Evolutionary conservation across 2,113 vertebrate species (phyloP).

Genomic region (Pterocles orientalis): DNA sequence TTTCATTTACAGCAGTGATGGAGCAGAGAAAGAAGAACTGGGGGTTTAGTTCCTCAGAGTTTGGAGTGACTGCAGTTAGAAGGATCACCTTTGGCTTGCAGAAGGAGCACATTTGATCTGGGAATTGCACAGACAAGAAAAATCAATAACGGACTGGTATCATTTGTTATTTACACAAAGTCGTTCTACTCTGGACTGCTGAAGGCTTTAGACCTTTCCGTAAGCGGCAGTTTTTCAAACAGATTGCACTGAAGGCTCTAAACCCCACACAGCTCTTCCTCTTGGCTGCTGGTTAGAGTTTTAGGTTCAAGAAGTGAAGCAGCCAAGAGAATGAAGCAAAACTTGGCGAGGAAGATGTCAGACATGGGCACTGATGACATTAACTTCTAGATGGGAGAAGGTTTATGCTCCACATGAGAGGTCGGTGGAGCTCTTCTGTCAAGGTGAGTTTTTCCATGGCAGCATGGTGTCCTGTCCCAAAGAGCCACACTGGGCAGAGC

Average conservation of each 20-base stretch:
- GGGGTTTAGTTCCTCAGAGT: neutral
- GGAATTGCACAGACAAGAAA: constrained; percentile 11
- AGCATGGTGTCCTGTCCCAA: neutral
- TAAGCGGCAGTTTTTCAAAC: neutral
- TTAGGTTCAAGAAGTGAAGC: neutral
- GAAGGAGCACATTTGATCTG: constrained; percentile 19
- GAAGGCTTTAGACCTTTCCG: constrained; percentile 8
- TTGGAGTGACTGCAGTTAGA: neutral
- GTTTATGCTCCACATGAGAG: neutral
- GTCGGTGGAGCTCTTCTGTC: neutral
- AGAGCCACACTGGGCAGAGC: neutral
- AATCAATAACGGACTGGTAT: constrained; percentile 13
- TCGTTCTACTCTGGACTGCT: neutral
- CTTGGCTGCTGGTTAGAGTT: neutral
- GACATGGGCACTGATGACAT: neutral
- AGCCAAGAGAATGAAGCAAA: neutral
- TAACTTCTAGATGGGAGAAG: neutral
- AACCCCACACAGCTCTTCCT: neutral
- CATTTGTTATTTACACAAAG: constrained; percentile 35
- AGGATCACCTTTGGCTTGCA: neutral
- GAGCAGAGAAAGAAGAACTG: neutral
- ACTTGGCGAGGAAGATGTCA: neutral
- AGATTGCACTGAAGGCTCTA: neutral
- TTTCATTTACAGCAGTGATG: neutral
- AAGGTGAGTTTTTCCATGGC: neutral